These are phyloP conservation scores for Pelvicachromis taeniatus DNA, from an alignment of 2,113 vertebrate species.

Conservation along the genomic window DNA sequence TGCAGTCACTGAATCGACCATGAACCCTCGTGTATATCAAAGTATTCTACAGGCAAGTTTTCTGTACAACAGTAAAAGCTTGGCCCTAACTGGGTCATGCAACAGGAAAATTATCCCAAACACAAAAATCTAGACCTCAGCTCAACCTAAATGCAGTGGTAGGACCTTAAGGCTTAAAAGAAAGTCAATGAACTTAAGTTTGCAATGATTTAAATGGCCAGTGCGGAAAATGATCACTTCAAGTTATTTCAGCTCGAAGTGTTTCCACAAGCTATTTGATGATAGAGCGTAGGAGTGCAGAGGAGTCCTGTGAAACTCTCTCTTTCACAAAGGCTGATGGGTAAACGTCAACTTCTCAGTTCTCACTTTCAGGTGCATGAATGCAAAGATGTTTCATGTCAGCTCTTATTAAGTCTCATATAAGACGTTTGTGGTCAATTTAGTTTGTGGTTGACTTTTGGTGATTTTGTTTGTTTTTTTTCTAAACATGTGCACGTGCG, in stretches of 20 bases:
- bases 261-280: background rate
- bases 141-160: background rate
- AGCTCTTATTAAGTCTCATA: accelerated
- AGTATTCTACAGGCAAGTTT: background rate
- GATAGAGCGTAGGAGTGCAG: background rate
- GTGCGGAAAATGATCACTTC: accelerated
- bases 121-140: background rate
- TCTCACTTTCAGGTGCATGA: background rate
- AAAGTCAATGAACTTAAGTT: background rate
- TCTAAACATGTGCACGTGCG: background rate
- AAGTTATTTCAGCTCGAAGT: background rate
- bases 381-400: background rate
- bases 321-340: background rate
- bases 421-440: background rate
- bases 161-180: background rate
- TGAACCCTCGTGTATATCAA: accelerated
- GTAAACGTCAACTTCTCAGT: background rate
- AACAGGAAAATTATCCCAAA: background rate
- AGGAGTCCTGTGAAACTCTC: background rate
- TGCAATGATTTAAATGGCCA: background rate
- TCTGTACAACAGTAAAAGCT: background rate
- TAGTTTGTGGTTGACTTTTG: background rate
- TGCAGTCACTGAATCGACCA: background rate
- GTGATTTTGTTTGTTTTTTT: background rate
- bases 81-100: background rate